Conservation (phyloP, 2,113 vertebrate species). For the Ammospiza nelsoni region DNA sequence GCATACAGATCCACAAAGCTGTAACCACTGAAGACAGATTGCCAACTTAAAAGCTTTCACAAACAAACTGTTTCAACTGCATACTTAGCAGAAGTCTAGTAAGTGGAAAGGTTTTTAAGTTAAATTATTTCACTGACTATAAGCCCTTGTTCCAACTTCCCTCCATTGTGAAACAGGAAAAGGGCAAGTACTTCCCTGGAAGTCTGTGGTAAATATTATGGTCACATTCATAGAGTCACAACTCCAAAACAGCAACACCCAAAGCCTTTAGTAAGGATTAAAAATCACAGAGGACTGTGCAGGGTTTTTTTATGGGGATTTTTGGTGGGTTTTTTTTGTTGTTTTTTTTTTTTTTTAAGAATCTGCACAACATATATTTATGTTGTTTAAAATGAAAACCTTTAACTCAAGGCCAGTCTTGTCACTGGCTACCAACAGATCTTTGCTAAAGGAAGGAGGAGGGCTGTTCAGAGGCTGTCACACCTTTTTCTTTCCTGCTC, state of each 20-base stretch:
- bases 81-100: background rate
- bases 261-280: background rate
- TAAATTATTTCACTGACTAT: background rate
- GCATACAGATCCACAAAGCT: background rate
- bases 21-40: background rate
- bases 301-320: background rate
- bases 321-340: background rate
- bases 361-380: background rate
- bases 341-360: background rate
- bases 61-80: background rate
- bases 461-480: background rate
- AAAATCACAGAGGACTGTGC: background rate
- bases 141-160: constrained; percentile 31
- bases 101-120: background rate
- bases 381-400: background rate
- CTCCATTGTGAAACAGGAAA: constrained; percentile 58
- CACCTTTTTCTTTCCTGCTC: background rate
- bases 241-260: background rate
- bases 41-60: background rate
- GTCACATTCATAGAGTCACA: background rate
- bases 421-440: background rate
- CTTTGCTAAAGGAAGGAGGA: background rate
- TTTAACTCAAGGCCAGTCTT: background rate
- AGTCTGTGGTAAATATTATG: constrained; percentile 43
- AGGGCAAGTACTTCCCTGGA: constrained; percentile 49